phyloP scores from a whole-genome alignment of 2,888 invertebrate species.

The Lordiphosa fenestrarum region DNA sequence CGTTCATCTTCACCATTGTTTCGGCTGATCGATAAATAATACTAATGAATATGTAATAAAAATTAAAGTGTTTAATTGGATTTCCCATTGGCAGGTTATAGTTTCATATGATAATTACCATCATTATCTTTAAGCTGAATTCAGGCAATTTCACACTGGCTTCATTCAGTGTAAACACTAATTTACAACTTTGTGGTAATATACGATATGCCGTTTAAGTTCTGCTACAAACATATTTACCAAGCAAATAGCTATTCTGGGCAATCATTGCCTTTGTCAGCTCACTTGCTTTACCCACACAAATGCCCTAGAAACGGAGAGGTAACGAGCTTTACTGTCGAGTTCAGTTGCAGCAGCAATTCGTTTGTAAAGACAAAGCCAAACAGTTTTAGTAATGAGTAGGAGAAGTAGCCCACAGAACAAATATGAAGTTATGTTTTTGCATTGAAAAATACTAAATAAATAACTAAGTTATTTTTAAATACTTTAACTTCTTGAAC shows the following conservation, averaged over 20 bases:
- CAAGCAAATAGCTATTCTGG: slow-evolving; percentile 36
- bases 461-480: no score
- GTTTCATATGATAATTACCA: background rate
- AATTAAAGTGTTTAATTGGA: no score
- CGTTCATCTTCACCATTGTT: no score
- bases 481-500: no score
- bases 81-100: no score
- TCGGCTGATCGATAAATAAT: no score
- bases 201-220: slow-evolving; percentile 45
- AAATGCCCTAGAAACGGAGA: slow-evolving; percentile 1
- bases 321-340: slow-evolving; percentile 11
- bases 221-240: slow-evolving; percentile 54
- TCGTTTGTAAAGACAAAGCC: no score
- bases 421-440: no score
- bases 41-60: no score
- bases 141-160: slow-evolving; percentile 4
- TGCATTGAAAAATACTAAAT: no score
- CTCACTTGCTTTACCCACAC: slow-evolving; percentile 20
- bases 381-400: no score
- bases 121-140: background rate
- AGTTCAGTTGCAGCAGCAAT: slow-evolving; percentile 10
- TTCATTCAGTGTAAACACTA: background rate
- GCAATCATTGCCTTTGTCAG: slow-evolving; percentile 50
- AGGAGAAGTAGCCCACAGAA: no score
- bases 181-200: slow-evolving; percentile 23